Evolutionary conservation across 2,888 invertebrate genomes (phyloP).

Genomic region (Prenolepis imparis): DNA sequence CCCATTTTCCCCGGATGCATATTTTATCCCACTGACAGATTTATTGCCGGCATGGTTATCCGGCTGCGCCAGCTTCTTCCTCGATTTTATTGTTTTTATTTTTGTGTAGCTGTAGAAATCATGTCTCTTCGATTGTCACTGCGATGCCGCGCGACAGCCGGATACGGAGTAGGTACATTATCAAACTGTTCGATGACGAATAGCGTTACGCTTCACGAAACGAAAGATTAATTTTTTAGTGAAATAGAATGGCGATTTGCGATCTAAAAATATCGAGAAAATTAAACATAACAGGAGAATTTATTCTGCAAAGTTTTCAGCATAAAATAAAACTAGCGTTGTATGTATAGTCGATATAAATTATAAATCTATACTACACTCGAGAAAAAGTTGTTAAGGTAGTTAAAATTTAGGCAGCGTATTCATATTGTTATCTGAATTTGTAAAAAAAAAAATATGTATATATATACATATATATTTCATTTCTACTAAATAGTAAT

Average conservation of each 20-base stretch:
- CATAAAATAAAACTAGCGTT: background rate
- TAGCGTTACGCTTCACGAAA: background rate
- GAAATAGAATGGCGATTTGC: background rate
- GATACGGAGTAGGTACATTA: slow-evolving; percentile 59
- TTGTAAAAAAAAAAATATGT: too few relatives aligned
- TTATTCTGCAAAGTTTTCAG: background rate
- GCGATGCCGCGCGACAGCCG: slow-evolving; percentile 44
- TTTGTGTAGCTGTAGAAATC: slow-evolving; percentile 59
- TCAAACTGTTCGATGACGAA: slow-evolving; percentile 50
- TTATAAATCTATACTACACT: background rate
- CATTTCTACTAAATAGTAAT: slow-evolving; percentile 12
- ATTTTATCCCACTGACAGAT: slow-evolving; percentile 83
- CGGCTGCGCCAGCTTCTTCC: slow-evolving; percentile 78
- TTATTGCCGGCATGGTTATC: slow-evolving; percentile 81
- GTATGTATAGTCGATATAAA: background rate
- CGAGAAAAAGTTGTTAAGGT: background rate
- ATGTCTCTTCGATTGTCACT: slow-evolving; percentile 58
- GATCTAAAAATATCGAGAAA: background rate
- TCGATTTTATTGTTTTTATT: slow-evolving; percentile 75
- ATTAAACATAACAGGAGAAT: background rate
- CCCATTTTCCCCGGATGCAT: slow-evolving; percentile 79
- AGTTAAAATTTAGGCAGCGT: background rate
- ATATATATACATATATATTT: background rate
- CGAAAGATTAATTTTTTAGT: slow-evolving; percentile 20
- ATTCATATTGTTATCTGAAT: slow-evolving; percentile 2